Base-by-base conservation (phyloP, 2,797 vertebrate genomes). In the Antennarius maculatus region DNA sequence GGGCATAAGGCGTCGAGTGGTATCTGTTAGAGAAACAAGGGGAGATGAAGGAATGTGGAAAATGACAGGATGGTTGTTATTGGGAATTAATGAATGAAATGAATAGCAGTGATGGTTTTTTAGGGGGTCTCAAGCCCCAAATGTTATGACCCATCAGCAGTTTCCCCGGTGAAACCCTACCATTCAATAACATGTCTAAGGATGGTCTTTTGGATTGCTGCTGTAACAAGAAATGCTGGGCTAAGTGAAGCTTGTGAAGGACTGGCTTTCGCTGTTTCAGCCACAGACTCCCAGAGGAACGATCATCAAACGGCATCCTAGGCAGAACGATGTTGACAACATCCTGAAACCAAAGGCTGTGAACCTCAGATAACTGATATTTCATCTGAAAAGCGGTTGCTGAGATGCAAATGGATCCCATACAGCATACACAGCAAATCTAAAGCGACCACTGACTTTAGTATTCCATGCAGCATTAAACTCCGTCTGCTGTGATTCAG, bases 271-370 rank as follows among this genome's bases (percentile, higher is more conserved):
- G 86, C 82, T 81, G 85, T 87, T 86, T 89, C 79, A 87, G 79
- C 84, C 77, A 72, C 61, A 79, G 42, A 52, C 39, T 85, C 80
- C 84, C 85, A 71, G 17, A 65, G 76, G 85, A 90, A 59, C 57
- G 64, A 86, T 79, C 79, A 76, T 88, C 84, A 83, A 88, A 86
- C 77, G 74, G 80, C 79, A 82, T 88, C 71, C 74, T 71, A 63
- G 80, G 76, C 87, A 88, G 77, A 78, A 76, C 76, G 62, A 66
- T 82, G 81, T 82, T 76, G 87, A 85, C 80, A 78, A 73, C 83
- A 87, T 87, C 81, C 86, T 87, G 86, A 91, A 89, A 88, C 86
- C 79, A 77, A 86, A 90, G 72, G 81, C 83, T 57, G 73, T 63
- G 76, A 76, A 81, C 81, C 74, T 89, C 74, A 66, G 80, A 88